Conservation (phyloP, 1,140 invertebrate genomes). For the Bombus balteatus region DNA sequence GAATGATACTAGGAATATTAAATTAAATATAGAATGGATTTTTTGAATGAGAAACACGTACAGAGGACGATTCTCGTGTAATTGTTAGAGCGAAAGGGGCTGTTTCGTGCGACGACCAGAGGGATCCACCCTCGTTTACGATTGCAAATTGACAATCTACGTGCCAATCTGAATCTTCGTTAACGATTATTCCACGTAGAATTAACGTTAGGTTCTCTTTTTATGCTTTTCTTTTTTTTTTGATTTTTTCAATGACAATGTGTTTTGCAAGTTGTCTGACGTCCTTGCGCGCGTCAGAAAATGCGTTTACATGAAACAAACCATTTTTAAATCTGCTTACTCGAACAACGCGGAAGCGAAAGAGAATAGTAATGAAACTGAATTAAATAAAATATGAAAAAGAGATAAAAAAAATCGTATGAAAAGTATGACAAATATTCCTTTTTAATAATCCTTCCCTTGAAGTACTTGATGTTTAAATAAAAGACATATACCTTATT, state of each 20-base stretch:
- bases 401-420: neutral
- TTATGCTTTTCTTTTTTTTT: too few species aligned
- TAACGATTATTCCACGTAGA: conserved; percentile 58
- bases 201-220: neutral
- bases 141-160: conserved; percentile 76
- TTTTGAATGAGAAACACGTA: neutral
- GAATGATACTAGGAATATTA: neutral
- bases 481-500: too few species aligned
- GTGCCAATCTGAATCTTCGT: conserved; percentile 68
- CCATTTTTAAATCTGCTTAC: neutral
- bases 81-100: conserved; percentile 59
- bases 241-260: neutral
- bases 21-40: neutral
- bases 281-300: neutral
- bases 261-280: too few species aligned
- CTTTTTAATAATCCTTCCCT: neutral
- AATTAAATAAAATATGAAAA: neutral
- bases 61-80: conserved; percentile 58
- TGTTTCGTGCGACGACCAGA: conserved; percentile 55
- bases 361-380: neutral
- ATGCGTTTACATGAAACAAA: neutral
- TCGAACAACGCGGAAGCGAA: neutral
- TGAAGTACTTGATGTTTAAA: neutral
- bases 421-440: neutral
- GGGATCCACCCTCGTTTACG: conserved; percentile 58